These are phyloP conservation scores for Diorhabda sublineata DNA, from an alignment of 1,140 invertebrate genomes.

Conservation along the genomic window DNA sequence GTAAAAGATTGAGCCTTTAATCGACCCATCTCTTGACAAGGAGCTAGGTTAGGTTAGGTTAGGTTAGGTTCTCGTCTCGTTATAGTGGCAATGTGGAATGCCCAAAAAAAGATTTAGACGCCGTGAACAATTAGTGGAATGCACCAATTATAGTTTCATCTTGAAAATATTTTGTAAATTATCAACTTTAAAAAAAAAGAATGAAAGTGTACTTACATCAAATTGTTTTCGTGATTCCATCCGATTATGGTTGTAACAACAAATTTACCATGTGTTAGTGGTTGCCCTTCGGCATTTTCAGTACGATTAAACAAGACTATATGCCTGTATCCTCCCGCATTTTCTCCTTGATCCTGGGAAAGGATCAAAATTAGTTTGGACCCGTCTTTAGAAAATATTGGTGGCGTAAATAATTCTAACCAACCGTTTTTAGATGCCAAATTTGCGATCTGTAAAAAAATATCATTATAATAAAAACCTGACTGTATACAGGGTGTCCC, in stretches of 20 bases:
- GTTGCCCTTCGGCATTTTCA: slow-evolving; percentile 43
- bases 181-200: not conserved
- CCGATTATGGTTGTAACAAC: slow-evolving; percentile 74
- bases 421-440: slow-evolving; percentile 60
- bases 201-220: slow-evolving; percentile 55
- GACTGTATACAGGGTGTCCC: not conserved
- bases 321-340: slow-evolving; percentile 61
- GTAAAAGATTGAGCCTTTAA: too few species aligned
- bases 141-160: too few species aligned
- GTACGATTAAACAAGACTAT: slow-evolving; percentile 53
- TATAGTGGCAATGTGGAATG: too few species aligned
- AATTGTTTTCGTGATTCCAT: slow-evolving; percentile 66
- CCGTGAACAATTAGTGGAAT: too few species aligned
- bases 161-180: not conserved
- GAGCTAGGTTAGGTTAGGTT: too few species aligned
- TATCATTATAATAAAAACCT: not conserved
- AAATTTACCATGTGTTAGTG: slow-evolving; percentile 69
- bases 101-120: not conserved
- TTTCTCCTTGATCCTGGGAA: slow-evolving; percentile 56
- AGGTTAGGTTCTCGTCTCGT: too few species aligned
- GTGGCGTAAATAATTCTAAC: slow-evolving; percentile 63
- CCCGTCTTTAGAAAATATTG: slow-evolving; percentile 56
- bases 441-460: slow-evolving; percentile 38
- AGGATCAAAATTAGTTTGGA: slow-evolving; percentile 48
- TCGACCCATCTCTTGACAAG: too few species aligned